A percentile compares a stretch with the other conserved stretches of the same genome.
phyloP scores from a whole-genome alignment of 2,113 vertebrate genomes.

The Hyaena hyaena region DNA sequence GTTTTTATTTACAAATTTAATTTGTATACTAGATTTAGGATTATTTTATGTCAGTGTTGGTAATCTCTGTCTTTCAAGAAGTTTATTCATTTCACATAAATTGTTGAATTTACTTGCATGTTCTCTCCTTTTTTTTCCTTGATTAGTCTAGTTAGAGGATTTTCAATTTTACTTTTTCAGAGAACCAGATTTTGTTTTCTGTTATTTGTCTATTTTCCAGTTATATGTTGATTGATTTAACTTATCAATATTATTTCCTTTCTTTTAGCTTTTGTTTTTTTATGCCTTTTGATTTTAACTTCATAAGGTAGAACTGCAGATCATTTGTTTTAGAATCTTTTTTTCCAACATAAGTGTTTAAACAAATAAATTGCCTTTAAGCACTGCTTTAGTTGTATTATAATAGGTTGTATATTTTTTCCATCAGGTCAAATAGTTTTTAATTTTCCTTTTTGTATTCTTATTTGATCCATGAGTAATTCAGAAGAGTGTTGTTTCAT shows the following conservation, averaged over 20 bases:
- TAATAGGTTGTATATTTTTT: background rate
- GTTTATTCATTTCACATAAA: background rate
- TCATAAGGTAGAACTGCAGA: background rate
- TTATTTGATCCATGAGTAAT: background rate
- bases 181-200: background rate
- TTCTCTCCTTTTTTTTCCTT: background rate
- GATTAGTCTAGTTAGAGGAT: background rate
- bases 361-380: background rate
- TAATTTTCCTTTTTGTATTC: background rate
- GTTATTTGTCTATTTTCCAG: background rate
- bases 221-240: background rate
- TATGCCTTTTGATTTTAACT: background rate
- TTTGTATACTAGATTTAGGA: background rate
- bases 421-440: background rate
- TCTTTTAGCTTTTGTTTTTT: background rate
- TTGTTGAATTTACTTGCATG: conserved; percentile 1
- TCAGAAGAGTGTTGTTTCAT: background rate
- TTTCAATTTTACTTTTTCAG: background rate
- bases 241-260: background rate
- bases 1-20: conserved; percentile 27
- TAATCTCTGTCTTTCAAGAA: background rate
- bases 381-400: background rate
- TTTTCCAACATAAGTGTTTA: background rate
- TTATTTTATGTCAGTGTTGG: background rate
- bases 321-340: background rate